Evolutionary conservation across 2,113 vertebrate species (phyloP).

Genomic region (Recurvirostra avosetta): DNA sequence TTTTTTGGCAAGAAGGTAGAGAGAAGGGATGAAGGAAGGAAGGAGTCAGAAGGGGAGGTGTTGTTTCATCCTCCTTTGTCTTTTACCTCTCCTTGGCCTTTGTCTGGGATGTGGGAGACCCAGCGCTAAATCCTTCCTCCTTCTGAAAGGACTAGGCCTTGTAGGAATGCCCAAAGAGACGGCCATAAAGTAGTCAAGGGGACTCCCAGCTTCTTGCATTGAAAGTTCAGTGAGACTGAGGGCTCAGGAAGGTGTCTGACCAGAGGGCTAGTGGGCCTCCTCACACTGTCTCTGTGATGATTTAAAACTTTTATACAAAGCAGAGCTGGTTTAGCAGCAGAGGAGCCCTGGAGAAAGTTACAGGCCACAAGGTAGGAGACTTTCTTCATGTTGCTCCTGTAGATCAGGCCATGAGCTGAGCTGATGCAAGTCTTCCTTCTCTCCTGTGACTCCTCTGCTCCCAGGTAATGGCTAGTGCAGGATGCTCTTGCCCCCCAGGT

Average conservation of each 20-base stretch:
- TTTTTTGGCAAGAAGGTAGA: background rate
- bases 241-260: background rate
- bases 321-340: background rate
- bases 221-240: background rate
- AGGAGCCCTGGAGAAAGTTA: background rate
- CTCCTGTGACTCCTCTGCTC: background rate
- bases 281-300: background rate
- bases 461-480: background rate
- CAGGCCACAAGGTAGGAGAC: background rate
- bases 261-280: background rate
- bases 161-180: background rate
- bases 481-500: rapidly evolving
- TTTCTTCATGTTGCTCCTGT: background rate
- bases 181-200: background rate
- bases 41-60: background rate
- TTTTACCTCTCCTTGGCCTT: background rate
- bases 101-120: background rate
- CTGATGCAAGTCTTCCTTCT: background rate
- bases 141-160: background rate
- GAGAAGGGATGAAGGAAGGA: background rate
- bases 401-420: background rate
- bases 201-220: background rate
- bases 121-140: background rate
- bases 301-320: background rate
- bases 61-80: background rate